Percentiles rank a stretch among this genome's conserved stretches.
Evolutionary conservation across 2,797 vertebrate genomes (phyloP).

Genomic region (Numenius phaeopus): DNA sequence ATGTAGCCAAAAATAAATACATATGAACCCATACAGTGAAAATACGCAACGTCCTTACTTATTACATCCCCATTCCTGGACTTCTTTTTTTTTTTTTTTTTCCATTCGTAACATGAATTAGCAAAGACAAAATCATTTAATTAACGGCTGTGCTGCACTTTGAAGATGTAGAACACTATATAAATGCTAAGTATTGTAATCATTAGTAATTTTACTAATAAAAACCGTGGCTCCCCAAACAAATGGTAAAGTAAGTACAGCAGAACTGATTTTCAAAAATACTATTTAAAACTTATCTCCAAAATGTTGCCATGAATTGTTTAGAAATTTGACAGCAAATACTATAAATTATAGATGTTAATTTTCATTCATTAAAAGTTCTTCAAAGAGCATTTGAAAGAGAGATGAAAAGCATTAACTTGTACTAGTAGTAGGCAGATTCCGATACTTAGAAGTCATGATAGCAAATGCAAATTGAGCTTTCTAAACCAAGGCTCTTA

Average conservation of each 20-base stretch:
- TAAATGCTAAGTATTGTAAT: constrained; percentile 72
- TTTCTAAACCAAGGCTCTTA: constrained; percentile 75
- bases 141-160: constrained; percentile 69
- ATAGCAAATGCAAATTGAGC: constrained; percentile 79
- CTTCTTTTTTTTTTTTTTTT: background rate
- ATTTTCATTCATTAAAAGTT: constrained; percentile 79
- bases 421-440: constrained; percentile 75
- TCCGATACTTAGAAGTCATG: constrained; percentile 76
- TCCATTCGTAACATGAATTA: constrained; percentile 59
- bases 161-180: constrained; percentile 66
- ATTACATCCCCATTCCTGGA: constrained; percentile 1
- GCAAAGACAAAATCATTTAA: constrained; percentile 74
- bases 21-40: background rate
- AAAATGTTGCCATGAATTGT: constrained; percentile 70
- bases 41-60: background rate
- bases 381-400: constrained; percentile 78
- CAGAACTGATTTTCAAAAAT: constrained; percentile 65
- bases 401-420: constrained; percentile 76
- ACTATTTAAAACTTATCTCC: constrained; percentile 69
- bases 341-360: constrained; percentile 77
- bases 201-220: constrained; percentile 76
- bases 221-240: constrained; percentile 22
- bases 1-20: constrained; percentile 25
- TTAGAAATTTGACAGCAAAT: constrained; percentile 75
- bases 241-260: constrained; percentile 32